phyloP scores from a whole-genome alignment of 2,888 invertebrate species.

The Acrobasis suavella region DNA sequence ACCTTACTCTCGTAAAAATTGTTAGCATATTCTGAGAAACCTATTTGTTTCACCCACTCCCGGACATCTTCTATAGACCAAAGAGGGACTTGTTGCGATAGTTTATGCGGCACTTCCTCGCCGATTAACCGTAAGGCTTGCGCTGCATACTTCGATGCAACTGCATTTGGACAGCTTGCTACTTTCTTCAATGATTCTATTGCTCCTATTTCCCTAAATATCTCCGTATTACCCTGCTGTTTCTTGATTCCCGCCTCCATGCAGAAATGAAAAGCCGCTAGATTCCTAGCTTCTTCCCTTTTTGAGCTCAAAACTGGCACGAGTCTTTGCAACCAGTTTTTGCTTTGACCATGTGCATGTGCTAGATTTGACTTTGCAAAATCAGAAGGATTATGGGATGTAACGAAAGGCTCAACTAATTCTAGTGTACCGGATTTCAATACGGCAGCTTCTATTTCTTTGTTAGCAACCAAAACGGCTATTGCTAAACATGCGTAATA shows the following conservation, averaged over 20 bases:
- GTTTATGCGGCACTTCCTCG: slow-evolving; percentile 97
- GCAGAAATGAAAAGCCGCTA: slow-evolving; percentile 99
- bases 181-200: slow-evolving; percentile 97
- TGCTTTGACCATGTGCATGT: slow-evolving; percentile 97
- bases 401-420: slow-evolving; percentile 98
- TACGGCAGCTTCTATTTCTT: slow-evolving; percentile 98
- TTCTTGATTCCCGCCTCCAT: slow-evolving; percentile 99
- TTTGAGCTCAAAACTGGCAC: slow-evolving; percentile 97
- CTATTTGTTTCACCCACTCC: slow-evolving; percentile 99
- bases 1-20: slow-evolving; percentile 96
- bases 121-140: slow-evolving; percentile 96
- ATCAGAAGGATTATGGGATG: slow-evolving; percentile 95
- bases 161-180: slow-evolving; percentile 98
- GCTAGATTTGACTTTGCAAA: slow-evolving; percentile 96
- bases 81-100: slow-evolving; percentile 98
- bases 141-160: slow-evolving; percentile 98
- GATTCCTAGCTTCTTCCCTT: slow-evolving; percentile 96
- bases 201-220: slow-evolving; percentile 97
- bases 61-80: slow-evolving; percentile 98
- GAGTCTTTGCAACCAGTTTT: slow-evolving; percentile 95
- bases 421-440: slow-evolving; percentile 97
- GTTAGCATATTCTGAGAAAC: slow-evolving; percentile 91
- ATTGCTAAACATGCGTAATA: slow-evolving; percentile 99
- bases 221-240: slow-evolving; percentile 93
- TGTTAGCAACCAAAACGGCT: slow-evolving; percentile 97